Conservation (phyloP, 2,113 vertebrate species). For the Sapayoa aenigma region DNA sequence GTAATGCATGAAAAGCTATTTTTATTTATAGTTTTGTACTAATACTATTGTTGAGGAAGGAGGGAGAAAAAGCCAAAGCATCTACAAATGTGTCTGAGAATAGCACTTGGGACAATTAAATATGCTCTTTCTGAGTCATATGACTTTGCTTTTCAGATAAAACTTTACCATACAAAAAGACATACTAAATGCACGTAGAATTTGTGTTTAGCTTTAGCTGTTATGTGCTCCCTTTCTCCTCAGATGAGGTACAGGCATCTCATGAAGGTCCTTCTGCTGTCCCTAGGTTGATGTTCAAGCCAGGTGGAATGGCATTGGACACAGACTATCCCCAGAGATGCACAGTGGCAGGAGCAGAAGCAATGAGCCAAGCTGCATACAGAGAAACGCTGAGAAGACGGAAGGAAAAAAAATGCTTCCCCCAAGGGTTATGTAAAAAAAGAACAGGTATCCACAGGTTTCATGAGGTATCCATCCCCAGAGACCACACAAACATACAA, state of each 20-base stretch:
- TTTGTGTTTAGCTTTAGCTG: neutral
- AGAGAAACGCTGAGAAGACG: accelerated
- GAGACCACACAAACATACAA: neutral
- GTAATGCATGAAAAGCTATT: neutral
- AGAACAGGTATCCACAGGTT: neutral
- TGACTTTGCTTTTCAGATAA: neutral
- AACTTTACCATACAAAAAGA: neutral
- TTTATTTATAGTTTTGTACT: neutral
- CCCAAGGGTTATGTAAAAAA: neutral
- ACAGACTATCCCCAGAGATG: neutral
- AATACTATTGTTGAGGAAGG: neutral
- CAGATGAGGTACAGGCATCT: neutral
- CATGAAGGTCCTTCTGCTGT: neutral
- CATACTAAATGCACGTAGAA: neutral
- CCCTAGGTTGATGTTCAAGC: neutral
- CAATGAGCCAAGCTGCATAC: neutral
- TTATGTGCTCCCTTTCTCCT: neutral
- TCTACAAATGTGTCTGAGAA: neutral
- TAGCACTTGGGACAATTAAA: neutral
- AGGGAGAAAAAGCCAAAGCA: neutral
- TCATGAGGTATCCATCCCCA: neutral
- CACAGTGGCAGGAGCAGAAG: neutral
- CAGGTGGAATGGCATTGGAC: neutral
- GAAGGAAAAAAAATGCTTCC: neutral
- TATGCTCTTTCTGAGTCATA: neutral